These are phyloP conservation scores for Myotis vivesi DNA, from an alignment of 2,797 vertebrate species.

Conservation along the genomic window DNA sequence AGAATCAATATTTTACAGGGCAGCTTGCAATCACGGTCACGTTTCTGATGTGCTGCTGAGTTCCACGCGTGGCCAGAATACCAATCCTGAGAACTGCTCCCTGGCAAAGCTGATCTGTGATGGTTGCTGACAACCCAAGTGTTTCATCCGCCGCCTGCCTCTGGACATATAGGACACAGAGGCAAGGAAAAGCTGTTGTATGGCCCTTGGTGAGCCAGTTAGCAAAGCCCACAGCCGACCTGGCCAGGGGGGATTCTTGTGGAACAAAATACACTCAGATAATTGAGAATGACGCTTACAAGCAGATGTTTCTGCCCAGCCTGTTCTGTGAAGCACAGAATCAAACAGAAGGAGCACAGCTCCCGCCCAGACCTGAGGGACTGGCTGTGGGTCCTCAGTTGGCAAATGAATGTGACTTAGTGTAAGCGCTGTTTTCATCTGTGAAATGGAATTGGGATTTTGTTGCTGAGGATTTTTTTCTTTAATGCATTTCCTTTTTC, in stretches of 20 bases:
- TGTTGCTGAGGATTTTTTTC: neutral
- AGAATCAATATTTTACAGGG: constrained; percentile 54
- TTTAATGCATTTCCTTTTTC: neutral
- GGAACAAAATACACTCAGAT: neutral
- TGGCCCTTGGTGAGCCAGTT: neutral
- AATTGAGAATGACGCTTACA: neutral
- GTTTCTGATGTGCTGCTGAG: neutral
- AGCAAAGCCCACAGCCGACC: neutral
- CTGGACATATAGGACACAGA: neutral
- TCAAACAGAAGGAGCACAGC: fast-evolving
- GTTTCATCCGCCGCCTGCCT: neutral
- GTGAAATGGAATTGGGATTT: neutral
- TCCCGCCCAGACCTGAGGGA: fast-evolving
- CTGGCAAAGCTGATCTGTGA: neutral
- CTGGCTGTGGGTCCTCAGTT: too few species aligned
- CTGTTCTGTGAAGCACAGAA: neutral
- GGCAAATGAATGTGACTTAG: neutral
- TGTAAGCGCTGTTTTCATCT: neutral
- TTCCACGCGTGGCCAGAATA: neutral
- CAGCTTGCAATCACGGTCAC: neutral
- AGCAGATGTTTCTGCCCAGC: neutral
- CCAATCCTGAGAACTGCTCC: neutral
- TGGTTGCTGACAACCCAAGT: neutral
- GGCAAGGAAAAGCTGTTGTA: neutral
- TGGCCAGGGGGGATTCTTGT: neutral